phyloP scores from a whole-genome alignment of 2,888 invertebrate species.

The Lingula anatina region DNA sequence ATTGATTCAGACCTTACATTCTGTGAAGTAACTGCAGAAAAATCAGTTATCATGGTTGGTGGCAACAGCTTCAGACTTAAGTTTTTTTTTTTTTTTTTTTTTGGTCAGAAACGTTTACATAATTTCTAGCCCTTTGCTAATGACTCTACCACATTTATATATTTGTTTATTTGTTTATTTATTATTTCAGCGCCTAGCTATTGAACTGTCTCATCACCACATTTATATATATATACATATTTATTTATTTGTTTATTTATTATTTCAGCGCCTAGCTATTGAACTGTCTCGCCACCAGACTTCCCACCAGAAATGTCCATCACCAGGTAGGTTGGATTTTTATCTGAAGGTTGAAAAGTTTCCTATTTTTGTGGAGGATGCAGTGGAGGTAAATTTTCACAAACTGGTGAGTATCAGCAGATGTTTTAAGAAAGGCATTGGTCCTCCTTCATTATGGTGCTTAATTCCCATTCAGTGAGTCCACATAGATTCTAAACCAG shows the following conservation, averaged over 20 bases:
- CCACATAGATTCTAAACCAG: too few species aligned
- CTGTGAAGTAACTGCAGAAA: not conserved
- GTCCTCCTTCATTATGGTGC: too few species aligned
- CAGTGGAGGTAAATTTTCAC: constrained; percentile 2
- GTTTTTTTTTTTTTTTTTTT: too few species aligned
- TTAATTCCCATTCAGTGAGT: too few species aligned
- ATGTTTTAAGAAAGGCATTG: too few species aligned
- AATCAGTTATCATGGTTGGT: not conserved
- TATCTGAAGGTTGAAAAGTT: too few species aligned
- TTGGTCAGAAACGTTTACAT: too few species aligned
- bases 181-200: constrained; percentile 37
- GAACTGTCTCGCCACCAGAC: constrained; percentile 38
- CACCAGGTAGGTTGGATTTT: constrained; percentile 5
- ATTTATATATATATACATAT: not conserved
- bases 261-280: constrained; percentile 41
- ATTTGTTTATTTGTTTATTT: not conserved
- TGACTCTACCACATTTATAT: too few species aligned
- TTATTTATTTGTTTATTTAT: not conserved
- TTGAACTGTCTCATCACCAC: constrained; percentile 42
- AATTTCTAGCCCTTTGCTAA: too few species aligned
- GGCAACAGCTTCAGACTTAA: too few species aligned
- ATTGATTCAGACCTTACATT: not conserved
- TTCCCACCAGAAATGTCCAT: constrained; percentile 7
- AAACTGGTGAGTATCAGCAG: constrained; percentile 6
- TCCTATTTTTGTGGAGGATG: too few species aligned